Evolutionary conservation across 2,797 vertebrate species (phyloP), one percentile per base, ranked within the genome.

Genomic region (Dryobates pubescens): DNA sequence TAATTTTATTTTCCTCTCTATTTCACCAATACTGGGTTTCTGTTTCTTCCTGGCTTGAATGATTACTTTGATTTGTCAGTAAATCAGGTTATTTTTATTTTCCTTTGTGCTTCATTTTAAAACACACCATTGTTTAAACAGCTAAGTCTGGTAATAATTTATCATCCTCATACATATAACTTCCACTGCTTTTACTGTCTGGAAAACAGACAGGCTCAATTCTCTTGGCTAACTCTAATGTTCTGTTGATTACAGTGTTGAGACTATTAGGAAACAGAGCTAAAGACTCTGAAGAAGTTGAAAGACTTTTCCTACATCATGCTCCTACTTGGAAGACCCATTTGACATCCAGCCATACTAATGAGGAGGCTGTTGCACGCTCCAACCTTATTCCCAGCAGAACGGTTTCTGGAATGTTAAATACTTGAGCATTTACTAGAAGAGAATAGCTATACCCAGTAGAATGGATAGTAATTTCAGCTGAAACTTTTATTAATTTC

Each of bases 71-170:
- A 67, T 49, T 78, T 73, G 9, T 81, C 82, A 57, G 27, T 86
- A 57, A 81, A 63, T 59, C 11, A 20, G n/a, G 6, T 9, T 59
- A 34, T 65, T 91, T 88, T 90, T 74, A 65, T 86, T 70, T 67
- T 71, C 9, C 7, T 73, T 86, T 93, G 53, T 83, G 51, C 10
- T 93, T 95, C 8, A 61, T 61, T 91, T 92, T 86, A 61, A 86
- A 81, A 24, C 17, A 41, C 7, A 41, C 5, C 86, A 14, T 27
- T 54, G 6, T 83, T 91, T 65, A 76, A 88, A 75, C 17, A 23
- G 2, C 2, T 59, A 69, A 43, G 14, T 65, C 51, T 78, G 58
- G 4, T 78, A 83, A 67, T 17, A 73, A 6, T 59, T 91, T 70
- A 57, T 76, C 8, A 70, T 62, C 17, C n/a, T 80, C 17, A 27